Percentiles rank a stretch among this genome's conserved stretches.
Conservation (phyloP, 2,797 vertebrate species). For the Calcarius lapponicus region DNA sequence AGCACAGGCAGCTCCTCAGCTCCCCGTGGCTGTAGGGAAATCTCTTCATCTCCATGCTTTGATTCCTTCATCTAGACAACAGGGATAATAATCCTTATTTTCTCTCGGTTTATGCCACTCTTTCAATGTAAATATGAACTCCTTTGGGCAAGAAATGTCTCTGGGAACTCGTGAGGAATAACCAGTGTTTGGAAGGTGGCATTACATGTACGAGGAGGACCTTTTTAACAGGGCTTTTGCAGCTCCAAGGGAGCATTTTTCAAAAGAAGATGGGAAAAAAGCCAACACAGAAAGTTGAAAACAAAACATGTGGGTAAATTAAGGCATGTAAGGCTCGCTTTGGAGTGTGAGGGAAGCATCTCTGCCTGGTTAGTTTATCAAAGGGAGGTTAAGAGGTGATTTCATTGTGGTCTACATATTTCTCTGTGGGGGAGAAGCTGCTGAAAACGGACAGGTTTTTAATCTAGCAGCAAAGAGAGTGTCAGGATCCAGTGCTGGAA, state of each 20-base stretch:
- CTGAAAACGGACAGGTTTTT: conserved; percentile 20
- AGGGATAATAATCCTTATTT: conserved; percentile 17
- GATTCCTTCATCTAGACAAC: neutral
- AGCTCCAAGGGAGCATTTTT: neutral
- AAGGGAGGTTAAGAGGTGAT: conserved; percentile 7
- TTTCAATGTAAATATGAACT: neutral
- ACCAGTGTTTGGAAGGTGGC: neutral
- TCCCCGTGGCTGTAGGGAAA: neutral
- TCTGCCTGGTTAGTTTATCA: conserved; percentile 2
- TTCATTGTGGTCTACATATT: neutral
- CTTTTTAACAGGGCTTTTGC: neutral
- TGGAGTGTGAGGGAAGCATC: neutral
- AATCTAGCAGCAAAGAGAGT: conserved; percentile 18
- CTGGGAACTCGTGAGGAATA: neutral
- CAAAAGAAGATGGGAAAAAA: neutral
- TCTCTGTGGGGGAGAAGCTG: neutral
- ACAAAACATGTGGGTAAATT: neutral
- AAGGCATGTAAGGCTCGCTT: neutral
- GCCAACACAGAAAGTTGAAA: neutral
- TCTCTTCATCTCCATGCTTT: conserved; percentile 19
- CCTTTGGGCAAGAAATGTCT: conserved; percentile 24
- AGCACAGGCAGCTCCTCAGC: conserved; percentile 9
- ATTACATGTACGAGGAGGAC: neutral
- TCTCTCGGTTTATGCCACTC: neutral
- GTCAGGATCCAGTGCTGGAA: neutral